Base-by-base conservation (phyloP, 2,113 vertebrate species). In the Haemorhous mexicanus region DNA sequence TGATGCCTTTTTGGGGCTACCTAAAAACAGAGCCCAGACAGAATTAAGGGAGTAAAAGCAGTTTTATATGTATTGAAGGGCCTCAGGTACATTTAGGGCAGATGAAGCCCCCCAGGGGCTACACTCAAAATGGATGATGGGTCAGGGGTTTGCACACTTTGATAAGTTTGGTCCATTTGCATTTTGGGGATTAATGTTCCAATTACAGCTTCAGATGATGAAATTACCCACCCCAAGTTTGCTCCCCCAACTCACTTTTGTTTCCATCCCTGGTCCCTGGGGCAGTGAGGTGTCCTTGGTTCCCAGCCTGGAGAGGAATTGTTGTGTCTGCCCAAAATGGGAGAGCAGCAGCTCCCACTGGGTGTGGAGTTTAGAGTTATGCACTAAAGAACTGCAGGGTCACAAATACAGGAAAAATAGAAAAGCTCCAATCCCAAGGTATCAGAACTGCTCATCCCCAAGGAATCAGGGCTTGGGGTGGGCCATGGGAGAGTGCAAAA, bases 361-460 rank as follows among this genome's bases (percentile, higher is more conserved):
- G 4, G 0, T 2, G 1, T 53, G 76, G 61, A 30, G 37, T 53
- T 66, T 2, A 11, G 47, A 43, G 52, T 53, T 32, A 21, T 1
- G 1, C 53, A 33, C 22, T 50, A 10, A 50, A 33, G 56, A 33
- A 7, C 17, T 50, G 10, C 30, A 33, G 17, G 35, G 7, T 33
- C 10, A 16, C 3, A 63, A 41, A 63, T 6, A 8, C 0, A 27
- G 16, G 3, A 4, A 28, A 62, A 63, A 43, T 5, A 43, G 1
- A 43, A 63, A 52, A 41, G 10, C 23, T 77, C 2, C 27, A 52
- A 16, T 6, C 23, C 14, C 10, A 43, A 63, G 23, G 18, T 8
- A 17, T 13, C 14, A 43, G 59, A 78, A 22, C 10, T 50, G 66
- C 55, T 43, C 66, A 15, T 24, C 23, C 10, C 2, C 20, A 20